Conservation (phyloP, 2,797 vertebrate species). For the Pantherophis alleghaniensis region DNA sequence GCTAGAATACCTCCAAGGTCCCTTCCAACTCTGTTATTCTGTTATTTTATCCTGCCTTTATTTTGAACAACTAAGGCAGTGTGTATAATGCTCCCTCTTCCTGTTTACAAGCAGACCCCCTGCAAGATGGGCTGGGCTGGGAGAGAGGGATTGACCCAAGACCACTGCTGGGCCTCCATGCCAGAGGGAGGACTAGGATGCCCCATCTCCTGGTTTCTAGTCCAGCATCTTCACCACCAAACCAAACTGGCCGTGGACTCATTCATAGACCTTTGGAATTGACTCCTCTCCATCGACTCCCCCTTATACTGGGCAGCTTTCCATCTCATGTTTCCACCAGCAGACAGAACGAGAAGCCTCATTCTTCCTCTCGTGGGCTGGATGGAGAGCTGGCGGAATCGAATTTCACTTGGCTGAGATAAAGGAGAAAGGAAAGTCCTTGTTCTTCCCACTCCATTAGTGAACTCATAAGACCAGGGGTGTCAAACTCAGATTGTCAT, state of each 20-base stretch:
- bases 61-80: neutral
- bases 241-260: neutral
- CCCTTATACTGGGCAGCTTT: neutral
- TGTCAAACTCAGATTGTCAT: no score
- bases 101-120: neutral
- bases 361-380: neutral
- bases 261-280: neutral
- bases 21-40: neutral
- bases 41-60: neutral
- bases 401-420: neutral
- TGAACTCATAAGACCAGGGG: neutral
- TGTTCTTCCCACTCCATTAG: neutral
- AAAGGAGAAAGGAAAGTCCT: neutral
- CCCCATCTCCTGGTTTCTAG: neutral
- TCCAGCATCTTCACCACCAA: neutral
- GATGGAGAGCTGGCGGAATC: neutral
- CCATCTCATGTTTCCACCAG: neutral
- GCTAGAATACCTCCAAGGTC: no score
- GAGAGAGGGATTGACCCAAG: neutral
- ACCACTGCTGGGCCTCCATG: neutral
- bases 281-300: neutral
- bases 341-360: neutral
- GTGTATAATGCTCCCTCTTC: neutral
- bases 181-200: neutral
- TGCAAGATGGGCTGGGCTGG: neutral